Evolutionary conservation across 64 coral and sea anemone species (phyloP), one percentile per base, ranked within the genome.

Genomic region (Montipora cactus): DNA sequence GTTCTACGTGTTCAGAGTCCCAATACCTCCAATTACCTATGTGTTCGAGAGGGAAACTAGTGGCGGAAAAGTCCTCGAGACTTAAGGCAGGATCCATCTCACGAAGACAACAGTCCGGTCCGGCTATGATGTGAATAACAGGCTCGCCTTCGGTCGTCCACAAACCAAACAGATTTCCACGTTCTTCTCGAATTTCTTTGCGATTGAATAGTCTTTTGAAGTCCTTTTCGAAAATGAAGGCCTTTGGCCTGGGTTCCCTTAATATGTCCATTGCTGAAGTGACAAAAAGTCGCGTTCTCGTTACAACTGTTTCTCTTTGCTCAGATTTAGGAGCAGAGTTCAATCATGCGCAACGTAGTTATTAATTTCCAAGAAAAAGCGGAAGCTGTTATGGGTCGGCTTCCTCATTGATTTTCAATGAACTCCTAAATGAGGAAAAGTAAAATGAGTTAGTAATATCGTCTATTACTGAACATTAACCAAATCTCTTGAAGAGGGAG

Each of bases 111-210:
- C 44, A 3, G 44, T 47, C 37, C 5, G 12, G 37, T 4, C 87
- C 87, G 18, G 73, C 45, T 37, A 91, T 45, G 44, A 92, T n/a
- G 6, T 87, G 84, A 81, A 95, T 51, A 16, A 95, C 94, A 7
- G 94, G 94, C 44, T 95, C 89, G 28, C 66, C 55, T 14, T 89
- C 91, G 5, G 79, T 57, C 25, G 94, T 95, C 75, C 81, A 92
- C 47, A 95, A 48, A 67, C 94, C 94, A 4, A 81, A 92, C 14
- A 95, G 44, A 22, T 72, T 53, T 18, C 94, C 94, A 25, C 13
- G 44, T 46, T 37, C 2, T 44, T 76, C 74, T 76, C 46, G 44
- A 57, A 57, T 8, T 57, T 57, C 53, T 57, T 57, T 2, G 25
- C 21, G 9, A 15, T 11, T 0, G 4, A 76, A 8, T 2, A 76